Evolutionary conservation across 2,797 vertebrate genomes (phyloP).

Genomic region (Channa striata): DNA sequence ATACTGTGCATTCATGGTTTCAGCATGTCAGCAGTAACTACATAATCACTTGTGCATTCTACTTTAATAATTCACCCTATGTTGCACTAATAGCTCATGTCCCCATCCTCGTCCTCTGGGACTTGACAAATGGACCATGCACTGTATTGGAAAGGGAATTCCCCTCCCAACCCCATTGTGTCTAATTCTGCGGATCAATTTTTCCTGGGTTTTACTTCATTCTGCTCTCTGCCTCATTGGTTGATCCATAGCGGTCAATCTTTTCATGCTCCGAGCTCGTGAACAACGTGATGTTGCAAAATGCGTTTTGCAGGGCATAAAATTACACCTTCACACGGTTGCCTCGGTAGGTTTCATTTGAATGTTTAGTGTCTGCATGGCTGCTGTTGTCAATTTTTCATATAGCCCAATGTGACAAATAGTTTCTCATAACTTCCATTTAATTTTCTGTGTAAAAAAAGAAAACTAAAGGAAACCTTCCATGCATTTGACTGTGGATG

Average conservation of each 20-base stretch:
- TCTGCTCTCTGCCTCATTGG: conserved; percentile 66
- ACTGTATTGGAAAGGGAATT: conserved; percentile 63
- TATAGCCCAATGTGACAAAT: conserved; percentile 52
- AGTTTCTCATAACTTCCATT: conserved; percentile 49
- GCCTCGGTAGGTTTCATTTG: conserved; percentile 46
- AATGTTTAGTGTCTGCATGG: conserved; percentile 38
- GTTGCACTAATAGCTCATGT: conserved; percentile 69
- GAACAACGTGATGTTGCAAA: conserved; percentile 54
- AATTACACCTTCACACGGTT: conserved; percentile 39
- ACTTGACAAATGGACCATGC: conserved; percentile 65
- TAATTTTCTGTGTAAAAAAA: conserved; percentile 57
- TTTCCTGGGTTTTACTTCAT: conserved; percentile 44
- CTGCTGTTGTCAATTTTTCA: conserved; percentile 53
- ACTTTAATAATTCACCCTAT: conserved; percentile 69
- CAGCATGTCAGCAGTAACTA: conserved; percentile 67
- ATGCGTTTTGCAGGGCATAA: conserved; percentile 44
- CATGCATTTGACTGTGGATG: conserved; percentile 28
- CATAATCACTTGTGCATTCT: conserved; percentile 65
- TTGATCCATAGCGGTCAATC: conserved; percentile 60
- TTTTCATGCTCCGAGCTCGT: conserved; percentile 52
- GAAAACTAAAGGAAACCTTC: conserved; percentile 40
- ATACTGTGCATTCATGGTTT: conserved; percentile 53
- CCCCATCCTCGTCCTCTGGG: conserved; percentile 47
- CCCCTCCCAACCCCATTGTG: conserved; percentile 27
- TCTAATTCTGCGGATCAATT: conserved; percentile 57